Percentiles rank a stretch among this genome's conserved stretches.
phyloP scores from a whole-genome alignment of 2,113 vertebrate genomes.

The Neodon shergylaensis region DNA sequence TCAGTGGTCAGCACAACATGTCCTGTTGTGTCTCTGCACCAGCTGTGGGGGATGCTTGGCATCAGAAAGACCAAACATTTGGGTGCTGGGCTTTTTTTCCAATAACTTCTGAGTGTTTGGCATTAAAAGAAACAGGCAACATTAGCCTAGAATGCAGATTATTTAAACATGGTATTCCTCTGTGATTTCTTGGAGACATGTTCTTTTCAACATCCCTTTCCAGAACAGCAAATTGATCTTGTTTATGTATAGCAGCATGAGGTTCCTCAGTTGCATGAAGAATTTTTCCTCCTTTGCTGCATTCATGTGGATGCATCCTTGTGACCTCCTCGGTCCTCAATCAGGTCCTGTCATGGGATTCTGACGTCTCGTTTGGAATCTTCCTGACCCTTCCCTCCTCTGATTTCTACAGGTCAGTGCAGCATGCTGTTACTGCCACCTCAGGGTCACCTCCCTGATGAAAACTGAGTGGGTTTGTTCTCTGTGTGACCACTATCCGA shows the following conservation, averaged over 20 bases:
- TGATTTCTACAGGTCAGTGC: neutral
- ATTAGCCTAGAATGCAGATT: constrained; percentile 60
- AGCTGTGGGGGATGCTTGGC: constrained; percentile 54
- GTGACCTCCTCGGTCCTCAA: neutral
- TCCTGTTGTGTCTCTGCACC: constrained; percentile 56
- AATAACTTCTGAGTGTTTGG: constrained; percentile 62
- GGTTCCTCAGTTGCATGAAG: neutral
- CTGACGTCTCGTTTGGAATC: neutral
- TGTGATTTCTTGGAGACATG: constrained; percentile 57
- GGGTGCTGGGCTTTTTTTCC: constrained; percentile 34
- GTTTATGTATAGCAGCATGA: constrained; percentile 42
- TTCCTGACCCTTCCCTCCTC: neutral
- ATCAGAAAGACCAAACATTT: constrained; percentile 74
- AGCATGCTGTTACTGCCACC: neutral
- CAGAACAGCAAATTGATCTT: constrained; percentile 55
- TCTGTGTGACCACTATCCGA: neutral
- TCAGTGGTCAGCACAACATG: neutral
- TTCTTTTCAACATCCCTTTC: constrained; percentile 71
- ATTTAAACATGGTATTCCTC: constrained; percentile 71
- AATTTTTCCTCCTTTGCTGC: neutral
- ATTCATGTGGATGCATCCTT: neutral
- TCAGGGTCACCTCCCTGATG: neutral
- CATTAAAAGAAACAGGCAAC: constrained; percentile 57
- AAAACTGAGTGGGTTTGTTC: neutral
- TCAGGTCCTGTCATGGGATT: neutral